These are phyloP conservation scores for Dysdera silvatica DNA, from an alignment of 1,140 invertebrate species.

Conservation along the genomic window DNA sequence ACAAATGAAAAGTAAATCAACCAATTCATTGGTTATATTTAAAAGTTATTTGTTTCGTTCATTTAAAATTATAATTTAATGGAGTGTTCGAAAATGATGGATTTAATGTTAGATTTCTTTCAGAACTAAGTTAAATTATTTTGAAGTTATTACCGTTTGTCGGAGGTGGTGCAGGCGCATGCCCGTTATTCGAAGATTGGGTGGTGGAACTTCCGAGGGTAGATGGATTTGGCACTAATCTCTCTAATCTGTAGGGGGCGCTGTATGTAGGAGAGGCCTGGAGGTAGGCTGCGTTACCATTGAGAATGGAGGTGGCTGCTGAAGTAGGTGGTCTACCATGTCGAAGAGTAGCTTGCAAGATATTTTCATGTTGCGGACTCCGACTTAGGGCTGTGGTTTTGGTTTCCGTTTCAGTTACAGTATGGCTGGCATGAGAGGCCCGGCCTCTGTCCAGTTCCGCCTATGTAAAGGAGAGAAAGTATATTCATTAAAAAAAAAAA, in stretches of 20 bases:
- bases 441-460: constrained; percentile 13
- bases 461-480: neutral
- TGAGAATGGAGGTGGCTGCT: neutral
- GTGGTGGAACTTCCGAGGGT: constrained; percentile 9
- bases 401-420: too few species aligned
- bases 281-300: neutral
- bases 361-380: constrained; percentile 13
- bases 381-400: neutral
- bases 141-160: neutral
- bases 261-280: neutral
- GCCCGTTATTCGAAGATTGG: constrained; percentile 12
- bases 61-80: too few species aligned
- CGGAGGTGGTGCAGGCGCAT: neutral
- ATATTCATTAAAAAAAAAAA: neutral
- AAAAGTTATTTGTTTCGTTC: too few species aligned
- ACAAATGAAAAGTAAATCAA: too few species aligned
- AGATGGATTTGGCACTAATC: constrained; percentile 17
- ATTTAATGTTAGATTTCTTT: too few species aligned
- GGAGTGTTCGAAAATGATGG: too few species aligned
- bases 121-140: neutral
- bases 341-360: constrained; percentile 10
- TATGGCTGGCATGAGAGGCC: too few species aligned
- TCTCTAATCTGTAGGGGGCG: constrained; percentile 13
- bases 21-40: too few species aligned
- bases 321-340: constrained; percentile 18